Evolutionary conservation across 1,140 invertebrate species (phyloP).

Genomic region (Brachystomella parvula): DNA sequence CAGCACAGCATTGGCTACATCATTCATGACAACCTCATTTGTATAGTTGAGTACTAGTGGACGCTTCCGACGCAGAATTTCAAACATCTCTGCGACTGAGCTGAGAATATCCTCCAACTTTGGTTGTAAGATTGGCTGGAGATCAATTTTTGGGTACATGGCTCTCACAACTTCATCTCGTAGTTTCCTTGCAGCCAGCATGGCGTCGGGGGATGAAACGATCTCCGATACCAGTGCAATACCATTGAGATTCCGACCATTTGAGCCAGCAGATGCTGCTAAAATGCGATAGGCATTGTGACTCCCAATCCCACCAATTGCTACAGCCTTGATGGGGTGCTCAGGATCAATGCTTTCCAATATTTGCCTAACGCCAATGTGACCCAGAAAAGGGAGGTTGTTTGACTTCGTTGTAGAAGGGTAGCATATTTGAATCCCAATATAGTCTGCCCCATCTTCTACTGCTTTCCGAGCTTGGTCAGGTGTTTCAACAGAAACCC

Average conservation of each 20-base stretch:
- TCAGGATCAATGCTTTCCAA: neutral
- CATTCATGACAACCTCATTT: conserved; percentile 4
- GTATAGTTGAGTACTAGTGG: neutral
- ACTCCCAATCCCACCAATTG: neutral
- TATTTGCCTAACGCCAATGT: conserved; percentile 3
- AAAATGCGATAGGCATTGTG: neutral
- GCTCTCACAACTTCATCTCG: neutral
- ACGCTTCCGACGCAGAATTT: neutral
- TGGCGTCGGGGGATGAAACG: neutral
- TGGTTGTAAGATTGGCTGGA: neutral
- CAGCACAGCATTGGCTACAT: neutral
- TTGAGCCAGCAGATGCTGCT: neutral
- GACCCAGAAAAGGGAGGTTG: neutral
- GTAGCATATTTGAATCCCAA: conserved; percentile 7
- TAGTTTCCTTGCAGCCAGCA: neutral
- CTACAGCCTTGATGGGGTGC: neutral
- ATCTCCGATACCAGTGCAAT: conserved; percentile 2
- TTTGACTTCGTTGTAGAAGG: neutral
- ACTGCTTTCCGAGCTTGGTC: neutral
- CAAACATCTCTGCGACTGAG: neutral
- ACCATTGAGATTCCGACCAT: neutral
- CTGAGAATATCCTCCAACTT: neutral
- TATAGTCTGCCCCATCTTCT: conserved; percentile 8
- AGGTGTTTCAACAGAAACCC: neutral
- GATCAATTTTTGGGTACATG: neutral